Evolutionary conservation across 2,797 vertebrate species (phyloP).

Genomic region (Pachyuromys duprasi): DNA sequence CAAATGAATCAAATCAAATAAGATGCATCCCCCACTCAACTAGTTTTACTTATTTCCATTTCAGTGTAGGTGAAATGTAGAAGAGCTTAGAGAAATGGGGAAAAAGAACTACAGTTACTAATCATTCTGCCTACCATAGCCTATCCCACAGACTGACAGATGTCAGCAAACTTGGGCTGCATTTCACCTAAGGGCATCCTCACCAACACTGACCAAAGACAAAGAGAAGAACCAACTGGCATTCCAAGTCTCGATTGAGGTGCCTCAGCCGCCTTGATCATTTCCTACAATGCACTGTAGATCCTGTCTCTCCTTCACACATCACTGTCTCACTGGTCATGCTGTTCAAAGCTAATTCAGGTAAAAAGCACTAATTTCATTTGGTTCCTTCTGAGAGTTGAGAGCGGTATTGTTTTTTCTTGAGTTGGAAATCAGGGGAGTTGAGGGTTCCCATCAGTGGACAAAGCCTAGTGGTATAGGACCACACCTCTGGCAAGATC

Average conservation of each 20-base stretch:
- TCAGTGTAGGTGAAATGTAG: slow-evolving; percentile 82
- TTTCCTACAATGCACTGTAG: slow-evolving; percentile 12
- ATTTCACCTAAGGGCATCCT: background rate
- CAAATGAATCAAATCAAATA: background rate
- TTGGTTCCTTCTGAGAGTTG: slow-evolving; percentile 23
- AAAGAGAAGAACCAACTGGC: background rate
- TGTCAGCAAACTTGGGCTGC: background rate
- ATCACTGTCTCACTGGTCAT: background rate
- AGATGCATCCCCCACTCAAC: background rate
- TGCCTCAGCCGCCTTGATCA: background rate
- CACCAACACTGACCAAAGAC: slow-evolving; percentile 41
- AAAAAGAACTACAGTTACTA: slow-evolving; percentile 83
- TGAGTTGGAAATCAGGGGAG: background rate
- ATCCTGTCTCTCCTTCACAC: background rate
- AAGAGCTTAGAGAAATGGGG: slow-evolving; percentile 76
- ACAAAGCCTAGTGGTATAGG: background rate
- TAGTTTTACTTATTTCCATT: slow-evolving; percentile 81
- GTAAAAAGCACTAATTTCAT: background rate
- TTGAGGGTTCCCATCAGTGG: background rate
- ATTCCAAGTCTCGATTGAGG: background rate
- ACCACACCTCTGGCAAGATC: slow-evolving; percentile 50
- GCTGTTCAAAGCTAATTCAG: slow-evolving; percentile 12
- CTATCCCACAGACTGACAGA: slow-evolving; percentile 19
- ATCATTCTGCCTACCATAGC: slow-evolving; percentile 56
- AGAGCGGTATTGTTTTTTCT: background rate